Base-by-base conservation (phyloP, 2,113 vertebrate species). In the Struthio camelus region DNA sequence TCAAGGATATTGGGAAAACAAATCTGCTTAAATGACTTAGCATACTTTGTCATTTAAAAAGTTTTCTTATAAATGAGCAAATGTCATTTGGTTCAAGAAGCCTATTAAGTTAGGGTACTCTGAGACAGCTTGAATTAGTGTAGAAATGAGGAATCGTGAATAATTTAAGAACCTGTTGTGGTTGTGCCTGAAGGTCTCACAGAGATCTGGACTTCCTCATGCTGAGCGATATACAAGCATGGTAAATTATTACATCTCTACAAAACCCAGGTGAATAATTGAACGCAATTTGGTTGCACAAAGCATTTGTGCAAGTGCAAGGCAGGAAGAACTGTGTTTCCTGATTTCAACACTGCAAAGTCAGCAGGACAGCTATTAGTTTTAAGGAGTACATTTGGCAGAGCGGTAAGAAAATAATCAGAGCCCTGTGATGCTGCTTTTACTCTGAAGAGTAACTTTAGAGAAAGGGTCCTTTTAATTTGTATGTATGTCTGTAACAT, bases 401-500 rank as follows among this genome's bases (percentile, higher is more conserved):
- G n/a, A 72, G 48, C 77, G 90, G 0, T 92, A 42, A 85, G 79
- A 83, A 93, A 78, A 54, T 28, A 90, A 34, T 65, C 36, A 67
- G 48, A 85, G 16, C 48, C 54, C 17, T 59, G 32, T 87, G 82
- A 53, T 69, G 36, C 34, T 34, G 46, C 62, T 82, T 79, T 85
- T 86, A 44, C 61, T 93, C 32, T 2, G 0, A 89, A 87, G 48
- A 50, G 44, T 70, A 69, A 69, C 73, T 87, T 56, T 48, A 36
- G 25, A 82, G 61, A 61, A 88, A 50, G 19, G 20, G 54, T 83
- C n/a, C 36, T 90, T 90, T 83, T 89, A 89, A 44, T 65, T 61
- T 0, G 0, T 44, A 7, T 90, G 0, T n/a, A 3, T 72, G 20
- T 51, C 59, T 75, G 0, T 67, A 71, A 78, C 30, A 12, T 76